Evolutionary conservation across 2,888 invertebrate species (phyloP), one percentile per base, ranked within the genome.

Genomic region (Scaptomyza parva): DNA sequence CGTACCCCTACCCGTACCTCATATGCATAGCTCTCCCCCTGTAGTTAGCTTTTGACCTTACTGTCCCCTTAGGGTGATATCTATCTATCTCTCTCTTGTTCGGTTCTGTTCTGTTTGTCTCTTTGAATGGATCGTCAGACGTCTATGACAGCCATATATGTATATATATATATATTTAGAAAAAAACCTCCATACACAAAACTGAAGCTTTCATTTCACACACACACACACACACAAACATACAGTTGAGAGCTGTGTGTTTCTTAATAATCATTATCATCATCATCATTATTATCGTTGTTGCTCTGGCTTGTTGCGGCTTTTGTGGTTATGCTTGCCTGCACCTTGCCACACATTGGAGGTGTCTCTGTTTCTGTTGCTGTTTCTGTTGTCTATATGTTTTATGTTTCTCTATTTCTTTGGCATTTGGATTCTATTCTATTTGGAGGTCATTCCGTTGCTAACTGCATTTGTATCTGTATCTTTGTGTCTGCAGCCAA

Each of bases 21-120:
- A n/a, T n/a, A n/a, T n/a, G n/a, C n/a, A n/a, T n/a, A 9, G 6
- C 8, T 5, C 3, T 12, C 11, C 22, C n/a, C 8, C 6, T 1
- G 5, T 8, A 33, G 50, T 33, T 28, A 48, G 35, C 60, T 24
- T 24, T 61, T 30, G 64, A 63, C 64, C 64, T 63, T 20, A 60
- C 63, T 60, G 71, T 63, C 68, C 76, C 40, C 59, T 64, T 30
- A 64, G 52, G 58, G 5, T 45, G 9, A 7, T 7, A 6, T 35
- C 4, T 45, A 12, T 28, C 9, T 37, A 14, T 35, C 33, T n/a
- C 33, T 5, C 14, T 28, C 45, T 33, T 1, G 45, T 63, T 52
- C 28, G 59, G 84, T 86, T 80, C 80, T 80, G 86, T 81, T 87
- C 81, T 87, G 87, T 81, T 81, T 87, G 69, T 48, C 86, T 67